A percentile compares a stretch with the other conserved stretches of the same genome.
These are phyloP conservation scores for Troides helena DNA, from an alignment of 2,888 invertebrate genomes.

Conservation along the genomic window DNA sequence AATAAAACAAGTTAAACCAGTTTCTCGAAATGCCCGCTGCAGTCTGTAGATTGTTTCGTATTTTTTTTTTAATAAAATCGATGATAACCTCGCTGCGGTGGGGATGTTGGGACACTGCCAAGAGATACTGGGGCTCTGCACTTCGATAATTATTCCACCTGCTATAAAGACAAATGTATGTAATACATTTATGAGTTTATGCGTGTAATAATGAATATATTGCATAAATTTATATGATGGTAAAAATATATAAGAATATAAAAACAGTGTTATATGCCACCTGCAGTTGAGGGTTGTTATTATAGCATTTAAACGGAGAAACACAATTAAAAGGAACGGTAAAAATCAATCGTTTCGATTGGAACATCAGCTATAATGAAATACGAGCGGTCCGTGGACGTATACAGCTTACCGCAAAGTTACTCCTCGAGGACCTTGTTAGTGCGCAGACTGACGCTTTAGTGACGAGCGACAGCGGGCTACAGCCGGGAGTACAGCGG, in stretches of 20 bases:
- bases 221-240: too few species aligned
- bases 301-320: too few species aligned
- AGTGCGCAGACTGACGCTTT: constrained; percentile 22
- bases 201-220: too few species aligned
- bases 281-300: too few species aligned
- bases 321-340: too few species aligned
- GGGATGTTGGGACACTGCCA: constrained; percentile 21
- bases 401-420: constrained; percentile 31
- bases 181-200: too few species aligned
- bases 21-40: not conserved
- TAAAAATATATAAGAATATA: too few species aligned
- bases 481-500: too few species aligned
- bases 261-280: too few species aligned
- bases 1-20: too few species aligned
- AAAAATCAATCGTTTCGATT: too few species aligned
- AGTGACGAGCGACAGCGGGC: constrained; percentile 9
- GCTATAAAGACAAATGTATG: not conserved
- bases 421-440: constrained; percentile 36
- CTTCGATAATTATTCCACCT: constrained; percentile 26
- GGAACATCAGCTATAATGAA: constrained; percentile 8
- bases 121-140: constrained; percentile 21
- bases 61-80: constrained; percentile 14
- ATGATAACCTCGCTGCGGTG: constrained; percentile 7
- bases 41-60: constrained; percentile 1
- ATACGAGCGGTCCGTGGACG: constrained; percentile 11